A percentile compares a stretch with the other conserved stretches of the same genome.
Conservation (phyloP, 2,797 vertebrate genomes). For the Coilia nasus region DNA sequence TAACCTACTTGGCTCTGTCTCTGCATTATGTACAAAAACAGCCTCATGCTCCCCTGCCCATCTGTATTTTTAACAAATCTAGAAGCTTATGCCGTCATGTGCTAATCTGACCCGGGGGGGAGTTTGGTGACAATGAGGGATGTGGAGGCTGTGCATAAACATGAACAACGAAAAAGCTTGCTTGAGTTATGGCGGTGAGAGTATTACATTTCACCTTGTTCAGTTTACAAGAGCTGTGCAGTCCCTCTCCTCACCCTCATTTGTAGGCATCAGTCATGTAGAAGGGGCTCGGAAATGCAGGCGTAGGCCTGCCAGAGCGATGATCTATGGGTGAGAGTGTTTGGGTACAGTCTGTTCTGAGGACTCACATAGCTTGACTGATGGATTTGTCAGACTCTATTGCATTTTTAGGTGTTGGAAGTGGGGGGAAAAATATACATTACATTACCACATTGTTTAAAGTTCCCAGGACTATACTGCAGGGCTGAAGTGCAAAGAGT, state of each 20-base stretch:
- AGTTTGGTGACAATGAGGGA: not conserved
- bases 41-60: not conserved
- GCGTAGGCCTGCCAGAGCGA: not conserved
- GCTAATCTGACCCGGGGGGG: not conserved
- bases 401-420: not conserved
- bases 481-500: not conserved
- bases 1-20: not conserved
- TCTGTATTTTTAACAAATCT: not conserved
- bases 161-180: not conserved
- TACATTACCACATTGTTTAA: not conserved
- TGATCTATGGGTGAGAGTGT: not conserved
- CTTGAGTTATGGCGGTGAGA: not conserved
- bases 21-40: not conserved
- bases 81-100: not conserved
- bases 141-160: not conserved
- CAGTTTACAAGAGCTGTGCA: not conserved
- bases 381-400: not conserved
- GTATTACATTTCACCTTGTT: slow-evolving; percentile 6
- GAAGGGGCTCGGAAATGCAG: not conserved
- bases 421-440: not conserved
- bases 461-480: not conserved
- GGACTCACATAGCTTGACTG: not conserved
- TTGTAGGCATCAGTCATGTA: not conserved
- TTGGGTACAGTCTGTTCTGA: slow-evolving; percentile 15
- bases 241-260: not conserved